phyloP scores from a whole-genome alignment of 2,113 vertebrate genomes.

The Ictalurus punctatus region DNA sequence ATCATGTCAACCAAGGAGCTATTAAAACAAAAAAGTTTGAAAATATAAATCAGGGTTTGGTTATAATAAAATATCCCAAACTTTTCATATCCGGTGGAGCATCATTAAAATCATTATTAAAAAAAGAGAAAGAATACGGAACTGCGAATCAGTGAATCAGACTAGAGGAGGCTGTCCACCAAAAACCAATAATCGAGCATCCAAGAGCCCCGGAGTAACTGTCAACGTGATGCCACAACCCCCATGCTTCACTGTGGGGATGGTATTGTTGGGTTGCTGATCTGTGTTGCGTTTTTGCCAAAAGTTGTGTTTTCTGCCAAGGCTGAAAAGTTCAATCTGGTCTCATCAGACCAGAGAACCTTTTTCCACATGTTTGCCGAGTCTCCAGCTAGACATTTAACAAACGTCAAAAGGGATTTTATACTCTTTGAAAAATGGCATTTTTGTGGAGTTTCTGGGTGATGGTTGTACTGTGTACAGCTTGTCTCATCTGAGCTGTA shows the following conservation, averaged over 20 bases:
- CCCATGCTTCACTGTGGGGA: not conserved
- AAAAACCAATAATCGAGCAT: not conserved
- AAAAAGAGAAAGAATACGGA: not conserved
- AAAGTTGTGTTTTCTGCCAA: not conserved
- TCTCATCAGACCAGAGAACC: not conserved
- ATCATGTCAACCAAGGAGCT: not conserved
- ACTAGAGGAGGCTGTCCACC: not conserved
- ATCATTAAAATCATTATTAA: not conserved
- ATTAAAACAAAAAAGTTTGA: not conserved
- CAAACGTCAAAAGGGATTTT: not conserved
- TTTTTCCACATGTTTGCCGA: not conserved
- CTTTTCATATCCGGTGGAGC: not conserved
- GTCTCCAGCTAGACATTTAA: not conserved
- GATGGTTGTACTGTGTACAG: not conserved
- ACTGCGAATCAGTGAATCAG: not conserved
- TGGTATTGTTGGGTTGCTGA: not conserved
- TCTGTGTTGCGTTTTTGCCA: not conserved
- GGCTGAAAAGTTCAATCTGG: not conserved
- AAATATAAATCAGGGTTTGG: not conserved
- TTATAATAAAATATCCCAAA: not conserved
- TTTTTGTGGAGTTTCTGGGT: not conserved
- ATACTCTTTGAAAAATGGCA: not conserved
- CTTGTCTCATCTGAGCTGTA: not conserved
- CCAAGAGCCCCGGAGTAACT: not conserved
- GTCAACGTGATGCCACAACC: not conserved